Evolutionary conservation across 2,888 invertebrate species (phyloP), one percentile per base, ranked within the genome.

Genomic region (Syrista parreyssii): DNA sequence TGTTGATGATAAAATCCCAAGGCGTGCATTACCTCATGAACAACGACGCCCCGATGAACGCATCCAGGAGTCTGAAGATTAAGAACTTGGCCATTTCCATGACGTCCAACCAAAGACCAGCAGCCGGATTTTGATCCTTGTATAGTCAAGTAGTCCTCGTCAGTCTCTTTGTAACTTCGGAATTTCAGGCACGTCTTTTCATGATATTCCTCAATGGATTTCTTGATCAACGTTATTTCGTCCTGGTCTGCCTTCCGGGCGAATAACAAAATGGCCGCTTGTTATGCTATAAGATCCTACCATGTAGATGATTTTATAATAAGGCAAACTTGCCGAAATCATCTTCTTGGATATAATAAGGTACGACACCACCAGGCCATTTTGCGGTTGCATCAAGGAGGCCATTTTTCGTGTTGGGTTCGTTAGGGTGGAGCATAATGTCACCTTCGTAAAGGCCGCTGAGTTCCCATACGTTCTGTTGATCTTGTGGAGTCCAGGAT

Each of bases 1-100:
- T 97, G 97, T 92, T 97, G 97, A 87, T 97, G 97, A 89, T 95
- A 96, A 90, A 97, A 97, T 0, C 97, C 97, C 1, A 96, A 90
- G 0, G 96, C 95, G 87, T 97, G 97, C 85, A 97, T 92, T 88
- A 97, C 92, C 90, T 97, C 97, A 88, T 97, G 94, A 76, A 94
- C 92, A 68, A 94, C 92, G 30, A 93, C 93, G 9, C 94, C 93
- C 76, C 91, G 91, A 3, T 87, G 88, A 11, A 92, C 85, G 81
- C 92, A 92, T 68, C 91, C 90, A 0, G 89, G 90, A 30, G 86
- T 89, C 80, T 91, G 91, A 69, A 94, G 88, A 78, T 93, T 93
- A 4, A 94, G 89, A 0, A 93, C 93, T 89, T 95, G 95, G 11
- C 94, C 93, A 0, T 94, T 93, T 3, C 93, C 93, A 31, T 92